phyloP scores from a whole-genome alignment of 2,888 invertebrate species.

The Cheiracanthium punctorium region DNA sequence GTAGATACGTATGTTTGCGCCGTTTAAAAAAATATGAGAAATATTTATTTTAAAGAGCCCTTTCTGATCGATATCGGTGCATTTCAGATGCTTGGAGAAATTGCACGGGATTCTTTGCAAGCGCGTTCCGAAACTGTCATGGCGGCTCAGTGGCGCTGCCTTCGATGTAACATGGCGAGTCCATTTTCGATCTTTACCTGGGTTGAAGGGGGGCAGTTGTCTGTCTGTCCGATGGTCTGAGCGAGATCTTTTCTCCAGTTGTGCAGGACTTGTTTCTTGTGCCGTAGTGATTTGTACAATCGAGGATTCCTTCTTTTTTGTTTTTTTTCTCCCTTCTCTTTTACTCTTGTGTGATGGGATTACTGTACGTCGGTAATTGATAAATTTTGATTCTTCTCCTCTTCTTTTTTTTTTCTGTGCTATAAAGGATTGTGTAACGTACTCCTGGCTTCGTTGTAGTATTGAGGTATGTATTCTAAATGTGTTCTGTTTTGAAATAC shows the following conservation, averaged over 20 bases:
- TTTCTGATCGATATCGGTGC: neutral
- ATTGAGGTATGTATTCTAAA: no score
- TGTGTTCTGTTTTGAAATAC: no score
- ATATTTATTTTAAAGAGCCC: neutral
- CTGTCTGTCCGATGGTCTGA: neutral
- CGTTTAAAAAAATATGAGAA: no score
- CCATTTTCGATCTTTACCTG: constrained; percentile 29
- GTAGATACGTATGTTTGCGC: no score
- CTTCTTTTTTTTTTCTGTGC: no score
- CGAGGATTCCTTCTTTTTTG: no score
- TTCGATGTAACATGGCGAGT: constrained; percentile 34
- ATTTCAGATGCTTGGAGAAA: neutral
- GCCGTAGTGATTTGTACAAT: neutral
- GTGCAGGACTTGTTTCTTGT: neutral
- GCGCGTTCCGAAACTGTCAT: constrained; percentile 38
- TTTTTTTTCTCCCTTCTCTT: no score
- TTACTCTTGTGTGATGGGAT: no score
- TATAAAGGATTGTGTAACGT: no score
- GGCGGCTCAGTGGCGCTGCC: constrained; percentile 54
- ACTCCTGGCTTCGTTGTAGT: no score
- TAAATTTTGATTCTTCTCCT: no score
- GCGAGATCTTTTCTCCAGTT: neutral
- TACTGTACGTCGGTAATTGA: no score
- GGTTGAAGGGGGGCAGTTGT: neutral
- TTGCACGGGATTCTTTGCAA: neutral